Evolutionary conservation across 2,888 invertebrate species (phyloP).

Genomic region (Torymus aiolomorphi): DNA sequence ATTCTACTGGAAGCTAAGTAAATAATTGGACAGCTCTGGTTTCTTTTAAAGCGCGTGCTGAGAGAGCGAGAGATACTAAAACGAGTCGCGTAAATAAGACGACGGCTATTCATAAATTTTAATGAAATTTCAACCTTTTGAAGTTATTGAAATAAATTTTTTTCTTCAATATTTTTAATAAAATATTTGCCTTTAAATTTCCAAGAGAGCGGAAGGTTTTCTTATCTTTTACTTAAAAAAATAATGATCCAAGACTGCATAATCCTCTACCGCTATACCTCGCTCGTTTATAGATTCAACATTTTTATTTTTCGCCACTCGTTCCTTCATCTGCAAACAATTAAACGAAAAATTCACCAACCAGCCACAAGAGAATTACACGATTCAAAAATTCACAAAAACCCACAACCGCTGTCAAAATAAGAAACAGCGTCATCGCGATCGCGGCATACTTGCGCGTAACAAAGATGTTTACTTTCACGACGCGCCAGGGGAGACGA

Average conservation of each 20-base stretch:
- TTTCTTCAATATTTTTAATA: not conserved
- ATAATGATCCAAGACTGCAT: no score
- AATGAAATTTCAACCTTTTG: not conserved
- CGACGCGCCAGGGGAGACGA: not conserved
- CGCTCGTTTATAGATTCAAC: no score
- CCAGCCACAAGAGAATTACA: not conserved
- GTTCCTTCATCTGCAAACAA: no score
- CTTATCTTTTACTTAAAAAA: no score
- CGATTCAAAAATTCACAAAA: slow-evolving; percentile 16
- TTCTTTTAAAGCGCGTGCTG: no score
- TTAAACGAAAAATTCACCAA: no score
- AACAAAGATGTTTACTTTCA: slow-evolving; percentile 8
- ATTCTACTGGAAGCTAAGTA: not conserved
- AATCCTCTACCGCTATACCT: no score
- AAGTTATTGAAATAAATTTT: not conserved
- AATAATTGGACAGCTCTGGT: no score
- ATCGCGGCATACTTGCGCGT: not conserved
- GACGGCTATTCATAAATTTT: not conserved
- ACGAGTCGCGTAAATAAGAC: not conserved
- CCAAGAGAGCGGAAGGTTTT: no score
- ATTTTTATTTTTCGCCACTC: no score
- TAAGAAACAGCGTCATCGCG: not conserved
- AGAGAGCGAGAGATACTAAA: no score
- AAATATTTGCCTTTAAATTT: no score
- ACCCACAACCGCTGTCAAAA: not conserved